Base-by-base conservation (phyloP, 2,113 vertebrate genomes). In the Astatotilapia flaviijosephi region DNA sequence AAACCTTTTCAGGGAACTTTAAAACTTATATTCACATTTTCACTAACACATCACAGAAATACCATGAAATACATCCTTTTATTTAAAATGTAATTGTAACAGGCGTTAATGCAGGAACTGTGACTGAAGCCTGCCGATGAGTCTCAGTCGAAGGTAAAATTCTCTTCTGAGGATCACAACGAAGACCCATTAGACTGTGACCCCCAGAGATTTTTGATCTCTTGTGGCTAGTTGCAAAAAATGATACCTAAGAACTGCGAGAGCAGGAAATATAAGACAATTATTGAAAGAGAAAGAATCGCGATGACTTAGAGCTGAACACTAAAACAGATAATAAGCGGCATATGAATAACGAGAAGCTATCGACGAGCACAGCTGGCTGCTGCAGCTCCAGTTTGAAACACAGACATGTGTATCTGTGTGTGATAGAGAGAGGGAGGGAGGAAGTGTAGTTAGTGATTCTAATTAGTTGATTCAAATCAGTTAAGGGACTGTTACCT, bases 381-480 rank as follows among this genome's bases (percentile, higher is more conserved):
- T 13, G 40, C 73, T 13, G 12, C 26, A 14, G 33, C 62, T 28
- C 19, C 68, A 73, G 19, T 45, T 28, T 47, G 9, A 19, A 75
- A 7, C 40, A 28, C 23, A 47, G 6, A 28, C 15, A 47, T 47
- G 9, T 47, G 37, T 73, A 23, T 73, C 40, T 28, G 23, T 47
- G 68, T 47, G 83, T 80, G 83, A 47, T 70, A 42, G 55, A 19
- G 21, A 11, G 58, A 62, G 58, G 8, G 12, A 60, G 14, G 26
- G 45, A 51, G 42, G 26, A 49, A 49, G 42, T 13, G 47, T 86
- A 49, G 88, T 90, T 88, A 88, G 86, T 68, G 83, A 86, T 83
- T 90, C 79, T 88, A 93, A 94, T 93, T 91, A 94, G 93, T 84
- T 80, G 85, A 91, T 92, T 94, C 83, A 87, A 91, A 93, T 94